phyloP scores from a whole-genome alignment of 1,140 invertebrate species.

The Apis mellifera region Amel_HAv3.1 CM009936.2:3830501-3831000 shows the following conservation, averaged over 20 bases:
- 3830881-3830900: constrained; percentile 7
- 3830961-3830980: constrained; percentile 71
- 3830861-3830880: constrained; percentile 16
- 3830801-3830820: background rate
- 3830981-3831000: constrained; percentile 71
- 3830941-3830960: constrained; percentile 61
- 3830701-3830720: no score
- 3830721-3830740: no score
- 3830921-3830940: constrained; percentile 38
- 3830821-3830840: background rate
- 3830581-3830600: background rate
- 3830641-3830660: no score
- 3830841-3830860: background rate
- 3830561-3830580: background rate
- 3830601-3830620: no score
- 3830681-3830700: no score
- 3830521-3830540: constrained; percentile 16
- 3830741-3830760: no score
- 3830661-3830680: no score
- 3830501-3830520: constrained; percentile 36
- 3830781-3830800: no score
- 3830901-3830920: constrained; percentile 9
- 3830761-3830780: no score
- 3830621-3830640: no score
- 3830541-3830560: constrained; percentile 15